Conservation (phyloP, 2,113 vertebrate species). For the Vulpes lagopus region DNA sequence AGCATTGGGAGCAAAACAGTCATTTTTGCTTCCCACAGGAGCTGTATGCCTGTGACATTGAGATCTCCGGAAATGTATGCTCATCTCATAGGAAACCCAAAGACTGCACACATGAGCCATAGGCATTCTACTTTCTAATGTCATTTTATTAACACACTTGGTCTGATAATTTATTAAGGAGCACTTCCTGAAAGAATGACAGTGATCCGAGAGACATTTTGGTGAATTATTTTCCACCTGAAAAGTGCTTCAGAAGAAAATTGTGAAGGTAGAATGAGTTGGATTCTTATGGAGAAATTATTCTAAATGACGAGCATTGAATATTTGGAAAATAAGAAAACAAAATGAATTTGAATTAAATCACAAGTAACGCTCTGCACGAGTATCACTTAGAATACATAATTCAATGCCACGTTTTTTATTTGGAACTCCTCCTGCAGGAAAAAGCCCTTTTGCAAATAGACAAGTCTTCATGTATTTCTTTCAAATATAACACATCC, state of each 20-base stretch:
- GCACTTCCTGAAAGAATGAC: not conserved
- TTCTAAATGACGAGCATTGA: not conserved
- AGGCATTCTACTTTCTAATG: not conserved
- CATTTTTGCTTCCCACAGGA: not conserved
- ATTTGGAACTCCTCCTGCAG: not conserved
- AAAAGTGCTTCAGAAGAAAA: not conserved
- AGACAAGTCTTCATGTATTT: not conserved
- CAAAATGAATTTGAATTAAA: not conserved
- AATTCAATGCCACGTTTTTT: not conserved
- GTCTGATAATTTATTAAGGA: not conserved
- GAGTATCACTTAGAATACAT: accelerated
- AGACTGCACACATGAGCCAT: not conserved
- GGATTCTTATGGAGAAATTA: not conserved
- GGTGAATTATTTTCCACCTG: not conserved
- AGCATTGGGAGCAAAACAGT: not conserved
- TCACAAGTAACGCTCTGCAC: not conserved
- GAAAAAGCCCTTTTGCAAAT: not conserved
- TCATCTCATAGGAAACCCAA: not conserved
- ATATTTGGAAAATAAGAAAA: not conserved
- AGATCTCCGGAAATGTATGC: not conserved
- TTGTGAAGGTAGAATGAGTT: accelerated
- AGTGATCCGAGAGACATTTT: too few species aligned
- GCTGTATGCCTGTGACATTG: not conserved
- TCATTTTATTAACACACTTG: not conserved
- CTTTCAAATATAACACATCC: not conserved